Percentiles rank a stretch among this genome's conserved stretches.
These are phyloP conservation scores for Mythimna vitellina DNA, from an alignment of 2,888 invertebrate species.

Conservation along the genomic window DNA sequence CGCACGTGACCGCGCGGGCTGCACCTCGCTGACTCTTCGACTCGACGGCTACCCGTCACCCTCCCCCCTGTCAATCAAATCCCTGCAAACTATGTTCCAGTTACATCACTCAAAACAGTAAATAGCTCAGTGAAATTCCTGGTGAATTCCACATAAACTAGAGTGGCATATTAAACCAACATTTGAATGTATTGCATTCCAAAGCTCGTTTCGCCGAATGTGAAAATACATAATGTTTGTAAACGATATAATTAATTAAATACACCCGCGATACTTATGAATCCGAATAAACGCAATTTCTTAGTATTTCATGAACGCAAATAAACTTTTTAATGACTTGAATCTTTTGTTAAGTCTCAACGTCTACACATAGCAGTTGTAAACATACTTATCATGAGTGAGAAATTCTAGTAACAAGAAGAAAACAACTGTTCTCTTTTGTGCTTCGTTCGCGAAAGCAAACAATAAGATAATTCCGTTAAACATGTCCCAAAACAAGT, in stretches of 20 bases:
- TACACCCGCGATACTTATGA: conserved; percentile 1
- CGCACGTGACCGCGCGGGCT: conserved; percentile 65
- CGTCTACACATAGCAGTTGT: conserved; percentile 35
- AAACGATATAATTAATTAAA: conserved; percentile 17
- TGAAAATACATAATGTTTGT: conserved; percentile 11
- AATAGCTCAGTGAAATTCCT: conserved; percentile 54
- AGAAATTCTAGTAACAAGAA: conserved; percentile 58
- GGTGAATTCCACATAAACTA: conserved; percentile 47
- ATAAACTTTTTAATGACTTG: conserved; percentile 33
- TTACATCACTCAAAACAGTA: conserved; percentile 71
- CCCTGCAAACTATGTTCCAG: conserved; percentile 74
- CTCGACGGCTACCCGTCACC: conserved; percentile 47
- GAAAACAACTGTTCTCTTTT: conserved; percentile 64
- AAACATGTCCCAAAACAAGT: conserved; percentile 75
- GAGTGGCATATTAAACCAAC: conserved; percentile 44
- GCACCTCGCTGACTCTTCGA: conserved; percentile 47
- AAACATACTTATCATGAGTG: conserved; percentile 56
- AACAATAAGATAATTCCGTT: conserved; percentile 74
- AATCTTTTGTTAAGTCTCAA: conserved; percentile 41
- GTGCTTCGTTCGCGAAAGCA: conserved; percentile 66
- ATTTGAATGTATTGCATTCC: conserved; percentile 47
- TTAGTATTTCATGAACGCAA: conserved; percentile 19
- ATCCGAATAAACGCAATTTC: conserved; percentile 8
- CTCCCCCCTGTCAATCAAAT: conserved; percentile 82
- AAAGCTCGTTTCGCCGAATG: conserved; percentile 10